Conservation (phyloP, 1,140 invertebrate species). For the Polypedilum pembai region DNA sequence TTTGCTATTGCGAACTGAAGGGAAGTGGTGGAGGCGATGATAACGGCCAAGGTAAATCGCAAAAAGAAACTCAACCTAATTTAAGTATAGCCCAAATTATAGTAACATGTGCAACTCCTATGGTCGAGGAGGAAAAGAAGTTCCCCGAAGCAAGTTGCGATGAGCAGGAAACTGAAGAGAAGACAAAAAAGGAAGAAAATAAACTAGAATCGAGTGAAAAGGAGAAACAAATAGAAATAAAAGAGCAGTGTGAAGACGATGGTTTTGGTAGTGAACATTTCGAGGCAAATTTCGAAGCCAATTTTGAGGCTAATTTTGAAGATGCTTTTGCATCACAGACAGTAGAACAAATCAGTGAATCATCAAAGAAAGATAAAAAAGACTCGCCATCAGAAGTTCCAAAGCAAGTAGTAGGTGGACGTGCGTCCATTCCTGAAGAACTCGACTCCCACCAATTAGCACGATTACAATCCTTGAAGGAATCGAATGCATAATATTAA, state of each 20-base stretch:
- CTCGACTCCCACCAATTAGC: constrained; percentile 75
- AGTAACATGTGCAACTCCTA: constrained; percentile 80
- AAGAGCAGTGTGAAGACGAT: constrained; percentile 33
- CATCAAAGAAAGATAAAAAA: constrained; percentile 37
- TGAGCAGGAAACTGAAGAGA: background rate
- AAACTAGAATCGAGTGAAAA: constrained; percentile 33
- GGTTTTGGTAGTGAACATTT: constrained; percentile 39
- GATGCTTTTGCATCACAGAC: constrained; percentile 40
- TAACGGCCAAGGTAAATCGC: constrained; percentile 34
- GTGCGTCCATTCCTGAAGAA: constrained; percentile 75
- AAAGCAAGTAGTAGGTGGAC: constrained; percentile 59
- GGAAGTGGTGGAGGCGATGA: constrained; percentile 39
- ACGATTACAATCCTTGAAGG: constrained; percentile 74
- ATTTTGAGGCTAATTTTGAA: constrained; percentile 38
- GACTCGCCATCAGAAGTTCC: constrained; percentile 45
- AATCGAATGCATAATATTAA: constrained; percentile 69
- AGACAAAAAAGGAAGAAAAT: constrained; percentile 30
- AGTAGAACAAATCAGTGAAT: constrained; percentile 40
- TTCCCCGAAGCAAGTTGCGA: constrained; percentile 50
- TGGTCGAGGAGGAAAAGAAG: constrained; percentile 65
- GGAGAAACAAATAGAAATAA: constrained; percentile 35
- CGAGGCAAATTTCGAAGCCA: constrained; percentile 36
- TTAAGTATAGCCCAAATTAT: constrained; percentile 77
- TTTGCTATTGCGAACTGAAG: constrained; percentile 23
- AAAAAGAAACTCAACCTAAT: constrained; percentile 43